Evolutionary conservation across 2,888 invertebrate species (phyloP), one percentile per base, ranked within the genome.

Genomic region (Eugnorisma glareosa): DNA sequence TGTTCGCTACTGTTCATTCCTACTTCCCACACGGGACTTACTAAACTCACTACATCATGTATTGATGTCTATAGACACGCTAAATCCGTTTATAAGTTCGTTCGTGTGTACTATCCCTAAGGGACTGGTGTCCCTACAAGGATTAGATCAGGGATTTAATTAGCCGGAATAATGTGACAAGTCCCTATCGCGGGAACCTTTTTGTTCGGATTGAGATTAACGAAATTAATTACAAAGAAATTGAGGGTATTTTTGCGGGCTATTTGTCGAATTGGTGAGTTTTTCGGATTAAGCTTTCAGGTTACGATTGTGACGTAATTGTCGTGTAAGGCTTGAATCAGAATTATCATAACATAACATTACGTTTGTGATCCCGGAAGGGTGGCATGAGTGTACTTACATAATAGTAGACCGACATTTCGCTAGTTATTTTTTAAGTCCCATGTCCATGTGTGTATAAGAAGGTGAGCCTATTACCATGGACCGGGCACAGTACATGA

Each of bases 101-200:
- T 31, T n/a, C 57, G 74, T 73, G 81, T 73, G 73, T 69, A n/a
- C 6, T 40, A 31, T 48, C 81, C 67, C 74, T 74, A 37, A 79
- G 79, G 77, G 79, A 74, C 67, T 67, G 40, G 64, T 64, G 66
- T 79, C 79, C 74, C 75, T 70, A 74, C 80, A 72, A 63, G 86
- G 75, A 88, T 88, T 82, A 78, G 69, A 80, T 79, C 51, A 67
- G 82, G 73, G 75, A 86, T 77, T 87, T 87, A 84, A 87, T 87
- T 88, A 81, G 70, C 66, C 24, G 68, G 82, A 84, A 88, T 88
- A 88, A 88, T 81, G 84, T 77, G 86, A 81, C 86, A 82, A 79
- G 75, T 45, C 63, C 67, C 70, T 79, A 75, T 79, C 79, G 61
- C 45, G n/a, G 57, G 63, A 63, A 67, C 75, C 76, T 82, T 82